Conservation (phyloP, 2,797 vertebrate species). For the Oophaga sylvatica region DNA sequence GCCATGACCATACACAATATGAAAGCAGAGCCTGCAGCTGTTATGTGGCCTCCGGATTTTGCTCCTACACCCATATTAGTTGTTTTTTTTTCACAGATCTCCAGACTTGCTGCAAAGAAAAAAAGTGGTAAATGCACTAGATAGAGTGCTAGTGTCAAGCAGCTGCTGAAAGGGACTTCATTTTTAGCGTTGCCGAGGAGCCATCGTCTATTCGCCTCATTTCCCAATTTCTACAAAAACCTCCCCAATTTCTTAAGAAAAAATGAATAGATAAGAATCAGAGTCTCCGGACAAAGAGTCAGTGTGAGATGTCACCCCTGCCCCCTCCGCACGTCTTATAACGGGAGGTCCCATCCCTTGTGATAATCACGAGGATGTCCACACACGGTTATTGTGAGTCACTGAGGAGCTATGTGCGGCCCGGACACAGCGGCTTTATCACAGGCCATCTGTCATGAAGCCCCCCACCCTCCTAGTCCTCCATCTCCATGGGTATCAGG, state of each 20-base stretch:
- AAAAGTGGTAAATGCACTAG: not conserved
- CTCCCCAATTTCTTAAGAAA: not conserved
- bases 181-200: not conserved
- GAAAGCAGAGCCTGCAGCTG: too few species aligned
- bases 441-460: not conserved
- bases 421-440: not conserved
- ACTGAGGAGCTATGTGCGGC: not conserved
- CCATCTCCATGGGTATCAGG: too few species aligned
- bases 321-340: slow-evolving; percentile 5
- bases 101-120: not conserved
- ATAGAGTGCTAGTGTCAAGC: not conserved
- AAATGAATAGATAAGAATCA: not conserved
- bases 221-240: not conserved
- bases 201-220: not conserved
- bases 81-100: not conserved
- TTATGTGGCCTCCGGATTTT: too few species aligned
- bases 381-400: slow-evolving; percentile 17
- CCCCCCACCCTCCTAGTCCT: not conserved
- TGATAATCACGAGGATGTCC: slow-evolving; percentile 50
- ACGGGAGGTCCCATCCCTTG: not conserved
- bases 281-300: not conserved
- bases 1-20: too few species aligned
- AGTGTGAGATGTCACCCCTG: not conserved
- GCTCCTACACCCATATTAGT: not conserved
- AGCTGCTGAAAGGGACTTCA: slow-evolving; percentile 1